These are phyloP conservation scores for Drosophila rellima DNA, from an alignment of 2,888 invertebrate species.

Conservation along the genomic window DNA sequence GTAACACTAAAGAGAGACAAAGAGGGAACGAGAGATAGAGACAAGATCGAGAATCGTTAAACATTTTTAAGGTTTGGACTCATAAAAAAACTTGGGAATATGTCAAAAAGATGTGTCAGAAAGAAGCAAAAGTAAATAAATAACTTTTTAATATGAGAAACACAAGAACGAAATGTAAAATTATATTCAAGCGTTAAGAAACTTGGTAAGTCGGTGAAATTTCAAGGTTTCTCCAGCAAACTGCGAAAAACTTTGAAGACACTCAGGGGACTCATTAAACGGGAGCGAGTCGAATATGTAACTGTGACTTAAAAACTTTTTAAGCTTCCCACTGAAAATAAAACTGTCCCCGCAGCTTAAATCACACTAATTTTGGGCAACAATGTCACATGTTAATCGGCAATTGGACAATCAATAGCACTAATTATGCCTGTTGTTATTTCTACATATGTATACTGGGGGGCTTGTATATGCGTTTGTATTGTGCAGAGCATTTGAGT, in stretches of 20 bases:
- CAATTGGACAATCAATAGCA: conserved; percentile 51
- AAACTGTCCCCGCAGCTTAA: conserved; percentile 21
- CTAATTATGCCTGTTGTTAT: conserved; percentile 51
- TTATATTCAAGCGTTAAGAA: conserved; percentile 40
- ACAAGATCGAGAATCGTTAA: conserved; percentile 6
- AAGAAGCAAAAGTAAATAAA: conserved; percentile 38
- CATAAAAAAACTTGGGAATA: conserved; percentile 38
- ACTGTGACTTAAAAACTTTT: conserved; percentile 27
- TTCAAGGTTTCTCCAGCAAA: conserved; percentile 10
- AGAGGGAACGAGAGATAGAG: neutral
- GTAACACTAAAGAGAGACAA: neutral
- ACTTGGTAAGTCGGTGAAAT: conserved; percentile 19
- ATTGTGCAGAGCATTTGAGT: conserved; percentile 33
- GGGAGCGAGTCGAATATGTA: conserved; percentile 37
- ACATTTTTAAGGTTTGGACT: conserved; percentile 21
- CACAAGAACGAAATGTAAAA: conserved; percentile 32
- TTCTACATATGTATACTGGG: neutral
- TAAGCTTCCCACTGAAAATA: neutral
- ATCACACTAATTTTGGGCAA: conserved; percentile 18
- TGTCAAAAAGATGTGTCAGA: conserved; percentile 33
- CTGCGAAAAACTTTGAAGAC: conserved; percentile 36
- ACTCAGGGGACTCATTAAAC: conserved; percentile 46
- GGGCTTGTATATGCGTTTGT: conserved; percentile 20
- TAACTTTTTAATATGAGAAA: conserved; percentile 46
- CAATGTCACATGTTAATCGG: conserved; percentile 47